Evolutionary conservation across 37 sponge, comb jelly and placozoan genomes (phyloP).

Genomic region (Theonella swinhoei): DNA sequence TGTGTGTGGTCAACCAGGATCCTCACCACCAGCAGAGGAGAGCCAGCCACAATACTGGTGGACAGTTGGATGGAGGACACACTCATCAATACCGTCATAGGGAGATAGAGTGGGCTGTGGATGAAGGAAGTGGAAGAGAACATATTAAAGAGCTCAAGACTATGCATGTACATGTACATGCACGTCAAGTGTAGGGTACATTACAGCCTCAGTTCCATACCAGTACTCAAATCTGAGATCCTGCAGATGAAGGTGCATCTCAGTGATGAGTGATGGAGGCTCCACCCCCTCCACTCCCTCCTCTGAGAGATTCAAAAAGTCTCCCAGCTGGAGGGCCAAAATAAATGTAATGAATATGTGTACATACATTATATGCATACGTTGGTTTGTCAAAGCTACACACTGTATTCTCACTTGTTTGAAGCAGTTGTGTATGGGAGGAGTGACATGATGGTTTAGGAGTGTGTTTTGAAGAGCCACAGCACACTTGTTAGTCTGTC

Average conservation of each 20-base stretch:
- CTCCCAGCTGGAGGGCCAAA: constrained; percentile 7
- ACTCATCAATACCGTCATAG: constrained; percentile 39
- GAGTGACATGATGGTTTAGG: constrained; percentile 40
- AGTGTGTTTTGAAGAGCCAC: constrained; percentile 34
- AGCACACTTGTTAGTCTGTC: constrained; percentile 64
- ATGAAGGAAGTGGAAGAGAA: neutral
- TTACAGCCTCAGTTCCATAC: no score
- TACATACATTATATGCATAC: no score
- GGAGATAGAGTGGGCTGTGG: constrained; percentile 68
- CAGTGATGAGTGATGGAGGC: constrained; percentile 52
- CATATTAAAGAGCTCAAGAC: neutral
- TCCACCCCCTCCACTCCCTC: constrained; percentile 44
- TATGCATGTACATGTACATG: neutral
- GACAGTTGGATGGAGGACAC: constrained; percentile 68
- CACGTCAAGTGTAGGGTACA: neutral
- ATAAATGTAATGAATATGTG: no score
- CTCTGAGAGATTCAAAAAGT: constrained; percentile 18
- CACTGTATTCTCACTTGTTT: constrained; percentile 56
- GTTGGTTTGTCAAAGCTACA: no score
- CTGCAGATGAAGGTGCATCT: constrained; percentile 64
- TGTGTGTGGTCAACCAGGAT: constrained; percentile 53
- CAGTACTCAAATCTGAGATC: constrained; percentile 73
- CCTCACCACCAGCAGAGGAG: constrained; percentile 63
- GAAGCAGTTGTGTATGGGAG: constrained; percentile 30
- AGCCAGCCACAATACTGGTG: constrained; percentile 70